Conservation (phyloP, 2,797 vertebrate species). For the Salarias fasciatus region DNA sequence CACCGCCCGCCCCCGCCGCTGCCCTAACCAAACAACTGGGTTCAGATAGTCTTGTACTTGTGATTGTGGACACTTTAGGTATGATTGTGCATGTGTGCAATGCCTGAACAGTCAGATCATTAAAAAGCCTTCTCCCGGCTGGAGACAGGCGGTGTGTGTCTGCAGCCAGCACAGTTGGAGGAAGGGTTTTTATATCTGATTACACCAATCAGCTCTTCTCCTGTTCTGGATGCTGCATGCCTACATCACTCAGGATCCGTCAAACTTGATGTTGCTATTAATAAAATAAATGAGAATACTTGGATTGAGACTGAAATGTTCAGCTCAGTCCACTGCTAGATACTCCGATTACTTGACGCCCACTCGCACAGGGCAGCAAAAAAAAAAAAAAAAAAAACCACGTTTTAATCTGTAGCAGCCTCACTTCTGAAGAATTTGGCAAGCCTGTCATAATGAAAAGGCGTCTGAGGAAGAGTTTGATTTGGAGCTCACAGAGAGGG, state of each 20-base stretch:
- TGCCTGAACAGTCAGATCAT: neutral
- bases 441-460: slow-evolving; percentile 29
- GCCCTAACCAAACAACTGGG: slow-evolving; percentile 45
- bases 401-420: slow-evolving; percentile 25
- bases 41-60: neutral
- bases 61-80: slow-evolving; percentile 5
- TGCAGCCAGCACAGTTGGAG: slow-evolving; percentile 12
- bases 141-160: slow-evolving; percentile 14
- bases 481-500: slow-evolving; percentile 14
- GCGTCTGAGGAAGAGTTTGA: slow-evolving; percentile 31
- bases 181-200: slow-evolving; percentile 5
- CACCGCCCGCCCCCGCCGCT: slow-evolving; percentile 32
- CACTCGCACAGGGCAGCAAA: neutral
- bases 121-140: neutral
- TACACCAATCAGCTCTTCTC: slow-evolving; percentile 20
- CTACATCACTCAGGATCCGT: neutral
- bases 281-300: neutral
- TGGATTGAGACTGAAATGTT: neutral
- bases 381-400: no score
- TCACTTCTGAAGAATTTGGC: slow-evolving; percentile 20
- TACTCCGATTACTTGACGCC: neutral
- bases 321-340: slow-evolving; percentile 4
- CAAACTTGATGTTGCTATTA: neutral
- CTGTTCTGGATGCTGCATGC: slow-evolving; percentile 26
- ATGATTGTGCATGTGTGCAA: slow-evolving; percentile 3